These are phyloP conservation scores for Pristionchus entomophagus DNA, from an alignment of 2,888 invertebrate genomes.

Conservation along the genomic window DNA sequence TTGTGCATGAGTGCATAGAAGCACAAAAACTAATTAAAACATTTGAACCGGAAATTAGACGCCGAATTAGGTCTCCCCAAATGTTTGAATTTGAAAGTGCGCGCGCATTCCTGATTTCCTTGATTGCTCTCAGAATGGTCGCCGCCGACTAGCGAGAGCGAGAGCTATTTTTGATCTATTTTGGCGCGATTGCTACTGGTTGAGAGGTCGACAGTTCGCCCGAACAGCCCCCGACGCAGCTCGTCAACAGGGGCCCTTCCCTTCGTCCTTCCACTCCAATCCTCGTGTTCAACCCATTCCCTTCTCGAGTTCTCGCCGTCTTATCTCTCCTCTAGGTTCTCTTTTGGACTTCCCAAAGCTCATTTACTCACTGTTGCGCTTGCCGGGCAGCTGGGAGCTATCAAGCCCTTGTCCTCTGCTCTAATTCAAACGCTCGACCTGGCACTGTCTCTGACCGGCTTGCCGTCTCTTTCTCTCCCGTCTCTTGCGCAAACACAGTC, in stretches of 20 bases:
- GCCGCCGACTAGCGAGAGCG: neutral
- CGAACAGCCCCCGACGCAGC: neutral
- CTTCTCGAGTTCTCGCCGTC: too few species aligned
- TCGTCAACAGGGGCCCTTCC: neutral
- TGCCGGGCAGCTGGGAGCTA: too few species aligned
- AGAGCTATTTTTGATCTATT: constrained; percentile 44
- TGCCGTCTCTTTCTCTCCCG: neutral
- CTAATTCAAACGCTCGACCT: neutral
- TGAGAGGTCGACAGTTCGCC: neutral
- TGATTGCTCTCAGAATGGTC: neutral
- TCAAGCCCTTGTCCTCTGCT: neutral
- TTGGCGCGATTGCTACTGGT: neutral
- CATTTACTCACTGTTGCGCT: too few species aligned
- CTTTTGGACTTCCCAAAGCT: too few species aligned
- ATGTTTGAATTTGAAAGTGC: neutral
- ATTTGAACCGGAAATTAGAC: too few species aligned
- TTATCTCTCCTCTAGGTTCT: neutral
- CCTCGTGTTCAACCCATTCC: neutral
- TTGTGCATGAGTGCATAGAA: too few species aligned
- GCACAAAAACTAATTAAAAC: too few species aligned
- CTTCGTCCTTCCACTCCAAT: too few species aligned
- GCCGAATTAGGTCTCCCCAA: neutral
- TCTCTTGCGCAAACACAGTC: neutral
- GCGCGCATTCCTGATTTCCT: neutral
- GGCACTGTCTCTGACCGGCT: neutral